Evolutionary conservation across 2,113 vertebrate species (phyloP), one percentile per base, ranked within the genome.

Genomic region (Psittacula cyanocephala): DNA sequence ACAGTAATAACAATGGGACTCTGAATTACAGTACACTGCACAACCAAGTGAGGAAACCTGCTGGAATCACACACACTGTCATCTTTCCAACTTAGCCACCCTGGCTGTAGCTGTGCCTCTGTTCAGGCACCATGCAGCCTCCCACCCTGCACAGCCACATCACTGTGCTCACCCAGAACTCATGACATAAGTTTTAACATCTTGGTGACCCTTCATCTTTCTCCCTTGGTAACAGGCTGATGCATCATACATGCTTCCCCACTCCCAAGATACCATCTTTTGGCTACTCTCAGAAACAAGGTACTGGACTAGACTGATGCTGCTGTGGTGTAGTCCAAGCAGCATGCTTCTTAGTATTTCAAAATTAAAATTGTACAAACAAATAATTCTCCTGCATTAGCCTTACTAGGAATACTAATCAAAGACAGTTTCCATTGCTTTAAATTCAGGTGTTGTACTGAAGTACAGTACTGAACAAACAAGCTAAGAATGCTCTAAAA

Each of bases 401-500:
- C 49, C 60, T 81, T 64, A 78, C 37, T 63, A 59, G 14, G 89
- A 77, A n/a, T 39, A 44, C 31, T 76, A 77, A 77, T 92, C 62
- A 44, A 81, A 83, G 28, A 53, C 44, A 43, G 59, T 50, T 65
- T 60, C 75, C 31, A 50, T 59, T 19, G 44, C 64, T 85, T 91
- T 3, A 86, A 88, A 72, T 71, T 82, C 57, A 72, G 33, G 13
- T 35, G 29, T 70, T 91, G 83, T 50, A 39, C 60, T 84, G 46
- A 14, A 93, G 13, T 57, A 91, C 17, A 53, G 59, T 69, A 77
- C 17, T 8, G 19, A 88, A 81, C 23, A 83, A 83, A 14, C 15
- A 62, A 78, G 35, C 60, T 55, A 92, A 84, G 35, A 95, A 93
- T 64, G 64, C 69, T 91, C 44, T 84, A 87, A 87, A 79, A 4